phyloP scores from a whole-genome alignment of 2,113 vertebrate species.

The Hemicordylus capensis region DNA sequence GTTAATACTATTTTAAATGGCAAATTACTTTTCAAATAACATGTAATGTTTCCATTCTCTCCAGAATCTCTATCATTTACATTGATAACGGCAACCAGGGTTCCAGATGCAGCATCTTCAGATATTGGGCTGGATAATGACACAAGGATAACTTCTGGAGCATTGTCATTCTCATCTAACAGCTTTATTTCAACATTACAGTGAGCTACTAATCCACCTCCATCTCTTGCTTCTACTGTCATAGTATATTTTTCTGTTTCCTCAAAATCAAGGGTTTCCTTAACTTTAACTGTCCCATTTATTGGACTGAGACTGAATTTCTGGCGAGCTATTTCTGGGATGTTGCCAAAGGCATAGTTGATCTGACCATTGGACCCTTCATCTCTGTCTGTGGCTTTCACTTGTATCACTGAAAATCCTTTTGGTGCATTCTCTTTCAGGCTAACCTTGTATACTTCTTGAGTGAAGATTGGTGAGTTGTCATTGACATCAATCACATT shows the following conservation, averaged over 20 bases:
- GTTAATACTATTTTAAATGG: conserved; percentile 71
- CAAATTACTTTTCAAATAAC: conserved; percentile 49
- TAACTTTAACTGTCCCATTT: conserved; percentile 62
- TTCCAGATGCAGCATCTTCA: conserved; percentile 73
- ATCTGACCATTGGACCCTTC: conserved; percentile 63
- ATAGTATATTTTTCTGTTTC: conserved; percentile 60
- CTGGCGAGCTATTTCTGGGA: conserved; percentile 9
- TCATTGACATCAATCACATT: conserved; percentile 70
- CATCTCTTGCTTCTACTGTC: conserved; percentile 69
- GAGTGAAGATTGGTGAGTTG: conserved; percentile 68
- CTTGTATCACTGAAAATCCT: conserved; percentile 48
- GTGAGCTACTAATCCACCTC: conserved; percentile 63
- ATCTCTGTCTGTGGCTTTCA: conserved; percentile 66
- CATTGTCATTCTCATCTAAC: conserved; percentile 70
- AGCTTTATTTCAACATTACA: conserved; percentile 70
- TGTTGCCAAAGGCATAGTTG: conserved; percentile 65
- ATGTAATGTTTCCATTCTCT: conserved; percentile 74
- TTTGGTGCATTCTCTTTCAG: conserved; percentile 54
- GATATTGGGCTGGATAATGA: conserved; percentile 62
- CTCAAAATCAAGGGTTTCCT: conserved; percentile 69
- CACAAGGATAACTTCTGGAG: conserved; percentile 63
- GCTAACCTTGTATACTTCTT: conserved; percentile 51
- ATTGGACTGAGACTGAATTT: conserved; percentile 61
- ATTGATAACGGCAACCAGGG: conserved; percentile 76
- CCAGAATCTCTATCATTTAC: conserved; percentile 78